phyloP scores from a whole-genome alignment of 1,140 invertebrate genomes.

The Euglossa dilemma region DNA sequence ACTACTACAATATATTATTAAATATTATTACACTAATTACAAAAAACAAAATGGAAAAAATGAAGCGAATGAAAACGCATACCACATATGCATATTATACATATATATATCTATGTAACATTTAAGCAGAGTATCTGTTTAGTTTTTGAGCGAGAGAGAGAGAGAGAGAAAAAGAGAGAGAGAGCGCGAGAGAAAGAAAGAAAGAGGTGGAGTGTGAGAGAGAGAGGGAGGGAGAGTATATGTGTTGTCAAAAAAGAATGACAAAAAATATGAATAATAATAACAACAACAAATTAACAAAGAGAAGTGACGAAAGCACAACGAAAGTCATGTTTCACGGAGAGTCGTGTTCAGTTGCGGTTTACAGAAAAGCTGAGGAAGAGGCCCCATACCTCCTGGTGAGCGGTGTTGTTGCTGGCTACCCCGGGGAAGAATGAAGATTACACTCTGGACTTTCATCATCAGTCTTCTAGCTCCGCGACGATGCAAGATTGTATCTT shows the following conservation, averaged over 20 bases:
- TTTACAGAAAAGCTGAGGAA: slow-evolving; percentile 45
- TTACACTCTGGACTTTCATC: slow-evolving; percentile 44
- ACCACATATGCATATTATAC: slow-evolving; percentile 61
- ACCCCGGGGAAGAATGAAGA: slow-evolving; percentile 56
- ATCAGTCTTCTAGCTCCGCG: slow-evolving; percentile 63
- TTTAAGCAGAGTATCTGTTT: slow-evolving; percentile 64
- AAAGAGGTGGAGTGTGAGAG: background rate
- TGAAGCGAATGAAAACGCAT: slow-evolving; percentile 28
- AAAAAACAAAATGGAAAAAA: background rate
- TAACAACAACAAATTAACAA: slow-evolving; percentile 15
- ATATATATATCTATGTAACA: slow-evolving; percentile 62
- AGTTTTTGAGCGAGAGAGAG: slow-evolving; percentile 46
- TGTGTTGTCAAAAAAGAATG: slow-evolving; percentile 19
- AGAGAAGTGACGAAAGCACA: slow-evolving; percentile 4
- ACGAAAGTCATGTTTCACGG: slow-evolving; percentile 14
- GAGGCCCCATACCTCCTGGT: background rate
- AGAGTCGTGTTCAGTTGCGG: slow-evolving; percentile 41
- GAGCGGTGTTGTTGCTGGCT: background rate
- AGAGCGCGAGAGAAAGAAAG: background rate
- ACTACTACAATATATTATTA: slow-evolving; percentile 34
- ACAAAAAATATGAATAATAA: background rate
- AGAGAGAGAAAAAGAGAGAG: background rate
- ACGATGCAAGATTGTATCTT: slow-evolving; percentile 78
- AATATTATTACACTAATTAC: slow-evolving; percentile 22
- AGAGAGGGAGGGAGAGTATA: background rate